Percentiles rank a stretch among this genome's conserved stretches.
Conservation (phyloP, 2,888 invertebrate genomes). For the Leistus spinibarbis region DNA sequence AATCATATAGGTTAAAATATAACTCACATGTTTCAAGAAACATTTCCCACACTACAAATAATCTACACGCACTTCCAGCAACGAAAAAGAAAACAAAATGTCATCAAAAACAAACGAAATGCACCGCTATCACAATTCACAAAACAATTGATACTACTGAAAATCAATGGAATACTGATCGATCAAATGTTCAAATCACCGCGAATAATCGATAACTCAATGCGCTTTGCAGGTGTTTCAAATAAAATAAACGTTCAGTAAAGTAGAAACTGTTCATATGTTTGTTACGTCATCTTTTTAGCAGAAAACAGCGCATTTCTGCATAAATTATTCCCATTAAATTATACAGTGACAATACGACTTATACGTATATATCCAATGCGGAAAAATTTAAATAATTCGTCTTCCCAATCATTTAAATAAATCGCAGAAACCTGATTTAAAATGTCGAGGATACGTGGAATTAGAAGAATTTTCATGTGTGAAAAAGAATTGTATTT, state of each 20-base stretch:
- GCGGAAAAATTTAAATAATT: not conserved
- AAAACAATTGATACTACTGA: not conserved
- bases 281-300: constrained; percentile 13
- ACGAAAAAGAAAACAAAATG: not conserved
- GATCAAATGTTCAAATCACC: not conserved
- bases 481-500: not conserved
- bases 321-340: constrained; percentile 11
- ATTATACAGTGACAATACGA: not conserved
- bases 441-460: not conserved
- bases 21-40: not conserved
- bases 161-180: not conserved
- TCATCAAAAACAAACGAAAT: not conserved
- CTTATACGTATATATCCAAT: not conserved
- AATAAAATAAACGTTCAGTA: not conserved
- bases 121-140: not conserved
- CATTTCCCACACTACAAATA: not conserved
- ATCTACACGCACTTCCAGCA: not conserved
- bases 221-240: constrained; percentile 18
- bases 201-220: not conserved
- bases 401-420: not conserved
- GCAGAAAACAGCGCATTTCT: constrained; percentile 11
- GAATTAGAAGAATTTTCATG: not conserved
- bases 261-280: constrained; percentile 6
- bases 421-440: not conserved
- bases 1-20: not conserved